Percentiles rank a stretch among this genome's conserved stretches.
Evolutionary conservation across 2,113 vertebrate genomes (phyloP).

Genomic region (Limnothrissa miodon): DNA sequence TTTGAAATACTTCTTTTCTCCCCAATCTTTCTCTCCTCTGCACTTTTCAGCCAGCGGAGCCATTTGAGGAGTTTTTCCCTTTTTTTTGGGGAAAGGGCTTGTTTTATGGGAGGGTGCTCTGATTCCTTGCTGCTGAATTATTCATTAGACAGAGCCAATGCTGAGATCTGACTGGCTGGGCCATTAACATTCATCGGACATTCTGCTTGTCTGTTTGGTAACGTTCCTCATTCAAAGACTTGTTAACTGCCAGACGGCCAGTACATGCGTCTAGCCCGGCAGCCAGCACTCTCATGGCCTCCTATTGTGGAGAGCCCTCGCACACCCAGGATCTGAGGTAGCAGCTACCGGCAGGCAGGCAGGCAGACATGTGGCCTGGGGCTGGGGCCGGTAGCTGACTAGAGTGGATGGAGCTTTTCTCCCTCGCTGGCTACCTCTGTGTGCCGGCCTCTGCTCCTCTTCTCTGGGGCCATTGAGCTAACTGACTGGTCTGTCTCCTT

Average conservation of each 20-base stretch:
- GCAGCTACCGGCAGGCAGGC: slow-evolving; percentile 54
- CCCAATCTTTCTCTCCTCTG: slow-evolving; percentile 51
- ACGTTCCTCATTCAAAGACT: slow-evolving; percentile 95
- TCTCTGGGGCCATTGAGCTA: slow-evolving; percentile 64
- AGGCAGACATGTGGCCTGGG: slow-evolving; percentile 49
- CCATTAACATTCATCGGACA: slow-evolving; percentile 86
- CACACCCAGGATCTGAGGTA: slow-evolving; percentile 67
- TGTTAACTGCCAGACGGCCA: slow-evolving; percentile 89
- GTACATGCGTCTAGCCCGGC: slow-evolving; percentile 73
- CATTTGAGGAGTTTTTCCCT: slow-evolving; percentile 64
- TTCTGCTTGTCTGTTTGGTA: slow-evolving; percentile 89
- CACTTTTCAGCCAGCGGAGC: slow-evolving; percentile 69
- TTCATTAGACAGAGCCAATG: slow-evolving; percentile 81
- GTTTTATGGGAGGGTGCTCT: slow-evolving; percentile 50
- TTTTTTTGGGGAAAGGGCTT: slow-evolving; percentile 52
- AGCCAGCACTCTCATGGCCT: slow-evolving; percentile 79
- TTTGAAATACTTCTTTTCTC: slow-evolving; percentile 53
- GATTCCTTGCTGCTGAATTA: slow-evolving; percentile 81
- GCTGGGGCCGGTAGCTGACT: not conserved
- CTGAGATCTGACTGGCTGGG: slow-evolving; percentile 79
- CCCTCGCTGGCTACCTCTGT: not conserved
- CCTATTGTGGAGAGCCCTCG: slow-evolving; percentile 79
- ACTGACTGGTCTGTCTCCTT: slow-evolving; percentile 65
- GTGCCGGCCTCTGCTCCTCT: slow-evolving; percentile 60
- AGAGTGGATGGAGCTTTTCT: not conserved